Percentiles rank a stretch among this genome's conserved stretches.
Conservation (phyloP, 2,797 vertebrate genomes). For the Lepilemur ruficaudatus region DNA sequence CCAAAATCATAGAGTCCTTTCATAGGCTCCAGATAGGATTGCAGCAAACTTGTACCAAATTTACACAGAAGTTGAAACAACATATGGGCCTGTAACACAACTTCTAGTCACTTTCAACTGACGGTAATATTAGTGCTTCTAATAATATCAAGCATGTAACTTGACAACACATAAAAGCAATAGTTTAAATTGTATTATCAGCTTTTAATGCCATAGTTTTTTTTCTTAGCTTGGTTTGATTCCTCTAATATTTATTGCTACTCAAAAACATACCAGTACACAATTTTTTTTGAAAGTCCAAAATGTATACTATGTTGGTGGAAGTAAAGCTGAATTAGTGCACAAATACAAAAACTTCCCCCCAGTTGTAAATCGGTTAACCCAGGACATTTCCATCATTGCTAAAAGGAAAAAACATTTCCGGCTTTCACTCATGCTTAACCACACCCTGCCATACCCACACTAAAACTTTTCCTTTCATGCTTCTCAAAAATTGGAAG, state of each 20-base stretch:
- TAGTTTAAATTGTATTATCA: not conserved
- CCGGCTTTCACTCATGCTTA: slow-evolving; percentile 40
- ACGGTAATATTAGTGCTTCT: not conserved
- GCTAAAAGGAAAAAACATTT: not conserved
- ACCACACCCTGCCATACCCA: not conserved
- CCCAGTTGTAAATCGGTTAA: not conserved
- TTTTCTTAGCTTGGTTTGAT: not conserved
- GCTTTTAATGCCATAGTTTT: not conserved
- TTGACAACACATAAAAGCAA: not conserved
- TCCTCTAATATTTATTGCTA: not conserved
- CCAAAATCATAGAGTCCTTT: not conserved
- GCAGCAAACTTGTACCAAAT: not conserved
- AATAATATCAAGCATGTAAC: not conserved
- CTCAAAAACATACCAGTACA: not conserved
- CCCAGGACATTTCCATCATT: not conserved
- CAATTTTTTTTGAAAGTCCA: not conserved
- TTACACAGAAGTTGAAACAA: not conserved
- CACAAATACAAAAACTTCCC: not conserved
- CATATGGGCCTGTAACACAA: not conserved
- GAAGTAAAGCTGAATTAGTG: not conserved
- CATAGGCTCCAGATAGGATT: not conserved
- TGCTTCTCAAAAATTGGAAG: slow-evolving; percentile 11
- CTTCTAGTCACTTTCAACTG: not conserved
- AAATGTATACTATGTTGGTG: not conserved
- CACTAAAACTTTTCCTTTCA: not conserved